Percentiles rank a stretch among this genome's conserved stretches.
Conservation (phyloP, 2,888 invertebrate genomes). For the Stenotaenia linearis region DNA sequence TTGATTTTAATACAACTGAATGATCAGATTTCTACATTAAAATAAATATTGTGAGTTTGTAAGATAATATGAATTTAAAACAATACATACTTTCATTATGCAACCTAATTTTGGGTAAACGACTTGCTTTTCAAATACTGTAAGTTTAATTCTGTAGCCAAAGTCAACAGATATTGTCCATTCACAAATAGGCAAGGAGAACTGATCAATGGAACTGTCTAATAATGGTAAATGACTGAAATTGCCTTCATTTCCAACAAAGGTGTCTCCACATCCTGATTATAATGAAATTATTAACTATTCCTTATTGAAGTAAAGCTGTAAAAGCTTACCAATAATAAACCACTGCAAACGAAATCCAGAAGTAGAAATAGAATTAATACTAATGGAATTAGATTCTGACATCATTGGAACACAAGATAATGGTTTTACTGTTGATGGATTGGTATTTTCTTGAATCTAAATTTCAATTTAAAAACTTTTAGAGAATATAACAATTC, state of each 20-base stretch:
- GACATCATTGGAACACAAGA: background rate
- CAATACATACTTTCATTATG: too few relatives aligned
- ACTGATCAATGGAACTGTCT: too few relatives aligned
- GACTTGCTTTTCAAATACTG: slow-evolving; percentile 58
- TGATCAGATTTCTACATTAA: too few relatives aligned
- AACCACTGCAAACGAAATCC: slow-evolving; percentile 82
- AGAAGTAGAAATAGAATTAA: slow-evolving; percentile 60
- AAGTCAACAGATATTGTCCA: slow-evolving; percentile 66
- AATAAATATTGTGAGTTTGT: too few relatives aligned
- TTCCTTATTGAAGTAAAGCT: background rate
- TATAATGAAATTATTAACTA: slow-evolving; percentile 26
- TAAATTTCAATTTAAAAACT: slow-evolving; percentile 35
- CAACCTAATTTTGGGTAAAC: too few relatives aligned
- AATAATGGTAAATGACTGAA: slow-evolving; percentile 59
- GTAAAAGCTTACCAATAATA: slow-evolving; percentile 54
- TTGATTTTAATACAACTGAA: too few relatives aligned
- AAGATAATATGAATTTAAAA: too few relatives aligned
- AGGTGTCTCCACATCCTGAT: slow-evolving; percentile 63
- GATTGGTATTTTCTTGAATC: slow-evolving; percentile 53
- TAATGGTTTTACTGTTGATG: slow-evolving; percentile 35
- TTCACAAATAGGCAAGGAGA: too few relatives aligned
- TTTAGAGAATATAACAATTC: too few relatives aligned
- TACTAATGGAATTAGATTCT: slow-evolving; percentile 52
- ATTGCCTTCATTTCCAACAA: slow-evolving; percentile 54
- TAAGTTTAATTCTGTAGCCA: slow-evolving; percentile 63